These are phyloP conservation scores for Agrochola macilenta DNA, from an alignment of 2,888 invertebrate genomes.

Conservation along the genomic window DNA sequence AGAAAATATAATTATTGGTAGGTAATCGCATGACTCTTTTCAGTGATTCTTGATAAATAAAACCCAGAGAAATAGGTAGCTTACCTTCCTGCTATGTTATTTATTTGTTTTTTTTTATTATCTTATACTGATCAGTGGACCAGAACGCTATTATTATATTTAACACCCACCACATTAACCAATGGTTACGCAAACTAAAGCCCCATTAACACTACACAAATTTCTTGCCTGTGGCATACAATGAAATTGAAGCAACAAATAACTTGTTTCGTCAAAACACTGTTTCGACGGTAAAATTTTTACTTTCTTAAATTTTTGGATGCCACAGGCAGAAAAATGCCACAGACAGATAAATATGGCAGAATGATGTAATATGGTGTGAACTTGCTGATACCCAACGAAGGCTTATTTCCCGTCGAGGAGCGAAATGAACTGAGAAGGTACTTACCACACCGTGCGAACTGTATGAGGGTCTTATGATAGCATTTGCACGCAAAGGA, in stretches of 20 bases:
- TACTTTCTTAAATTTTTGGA: no score
- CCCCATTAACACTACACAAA: no score
- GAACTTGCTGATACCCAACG: slow-evolving; percentile 5
- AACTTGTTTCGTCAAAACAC: no score
- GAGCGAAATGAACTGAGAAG: slow-evolving; percentile 33
- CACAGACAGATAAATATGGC: no score
- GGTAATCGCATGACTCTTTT: not conserved
- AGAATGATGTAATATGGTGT: slow-evolving; percentile 39
- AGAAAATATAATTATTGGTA: not conserved
- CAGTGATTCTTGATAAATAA: not conserved
- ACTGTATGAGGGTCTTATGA: slow-evolving; percentile 19
- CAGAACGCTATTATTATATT: no score
- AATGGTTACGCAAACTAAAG: no score
- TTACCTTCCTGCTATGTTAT: not conserved
- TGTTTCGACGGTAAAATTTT: no score
- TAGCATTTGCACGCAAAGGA: not conserved
- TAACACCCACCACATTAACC: no score
- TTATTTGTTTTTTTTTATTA: no score
- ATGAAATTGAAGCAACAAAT: no score
- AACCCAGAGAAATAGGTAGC: not conserved
- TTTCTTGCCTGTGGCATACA: no score
- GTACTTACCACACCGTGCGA: slow-evolving; percentile 30
- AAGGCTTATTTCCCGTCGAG: slow-evolving; percentile 35
- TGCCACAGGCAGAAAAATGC: no score
- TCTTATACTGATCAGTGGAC: not conserved